Evolutionary conservation across 2,888 invertebrate genomes (phyloP).

Genomic region (Clivina fossor): DNA sequence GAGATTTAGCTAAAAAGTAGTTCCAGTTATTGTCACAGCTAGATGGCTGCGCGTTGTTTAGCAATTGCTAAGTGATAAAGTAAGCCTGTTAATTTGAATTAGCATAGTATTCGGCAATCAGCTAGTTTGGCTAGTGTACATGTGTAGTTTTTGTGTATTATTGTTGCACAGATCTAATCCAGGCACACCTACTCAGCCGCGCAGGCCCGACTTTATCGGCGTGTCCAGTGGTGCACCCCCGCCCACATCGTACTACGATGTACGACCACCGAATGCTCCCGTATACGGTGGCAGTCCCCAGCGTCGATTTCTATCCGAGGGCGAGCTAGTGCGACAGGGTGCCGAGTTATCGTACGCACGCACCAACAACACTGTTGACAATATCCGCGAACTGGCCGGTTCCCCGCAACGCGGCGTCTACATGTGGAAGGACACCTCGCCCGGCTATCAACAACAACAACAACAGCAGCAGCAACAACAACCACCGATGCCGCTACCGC

Average conservation of each 20-base stretch:
- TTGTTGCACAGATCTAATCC: slow-evolving; percentile 78
- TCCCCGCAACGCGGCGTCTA: slow-evolving; percentile 82
- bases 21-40: too few relatives aligned
- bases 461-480: slow-evolving; percentile 44
- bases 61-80: not conserved
- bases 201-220: slow-evolving; percentile 85
- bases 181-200: slow-evolving; percentile 86
- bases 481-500: slow-evolving; percentile 40
- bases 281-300: slow-evolving; percentile 64
- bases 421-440: slow-evolving; percentile 78
- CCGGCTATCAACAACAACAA: slow-evolving; percentile 61
- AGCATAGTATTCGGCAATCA: not conserved
- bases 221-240: slow-evolving; percentile 56
- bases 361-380: slow-evolving; percentile 78
- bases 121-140: slow-evolving; percentile 27
- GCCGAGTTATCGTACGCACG: slow-evolving; percentile 65
- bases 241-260: slow-evolving; percentile 47
- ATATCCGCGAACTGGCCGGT: slow-evolving; percentile 84
- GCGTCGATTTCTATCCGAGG: slow-evolving; percentile 78
- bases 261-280: slow-evolving; percentile 46
- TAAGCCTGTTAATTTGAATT: not conserved
- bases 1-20: not conserved
- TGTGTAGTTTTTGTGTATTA: slow-evolving; percentile 26
- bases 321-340: slow-evolving; percentile 74
- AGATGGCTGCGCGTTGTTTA: not conserved